A percentile compares a stretch with the other conserved stretches of the same genome.
phyloP scores from a whole-genome alignment of 2,113 vertebrate genomes.

The Periophthalmus modestus region DNA sequence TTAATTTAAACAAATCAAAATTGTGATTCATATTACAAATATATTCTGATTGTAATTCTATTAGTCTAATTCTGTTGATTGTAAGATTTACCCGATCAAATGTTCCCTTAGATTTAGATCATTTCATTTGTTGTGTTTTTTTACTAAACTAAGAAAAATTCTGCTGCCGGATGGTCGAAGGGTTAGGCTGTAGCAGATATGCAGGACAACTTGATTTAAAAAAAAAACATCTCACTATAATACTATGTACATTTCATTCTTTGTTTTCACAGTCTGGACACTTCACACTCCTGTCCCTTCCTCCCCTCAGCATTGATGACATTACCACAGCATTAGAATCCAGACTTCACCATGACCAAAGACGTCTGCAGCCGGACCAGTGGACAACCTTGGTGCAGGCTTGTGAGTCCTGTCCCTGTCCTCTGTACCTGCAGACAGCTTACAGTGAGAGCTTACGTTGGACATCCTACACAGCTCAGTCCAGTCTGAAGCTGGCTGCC shows the following conservation, averaged over 20 bases:
- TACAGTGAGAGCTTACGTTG: constrained; percentile 66
- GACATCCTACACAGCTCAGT: constrained; percentile 60
- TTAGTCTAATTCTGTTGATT: too few relatives aligned
- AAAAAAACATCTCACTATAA: too few relatives aligned
- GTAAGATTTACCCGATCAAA: too few relatives aligned
- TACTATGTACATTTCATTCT: neutral
- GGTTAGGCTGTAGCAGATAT: neutral
- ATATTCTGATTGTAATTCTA: too few relatives aligned
- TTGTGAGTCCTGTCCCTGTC: constrained; percentile 68
- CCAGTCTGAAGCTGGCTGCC: constrained; percentile 45
- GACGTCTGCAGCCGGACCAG: constrained; percentile 60
- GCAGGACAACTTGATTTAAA: neutral
- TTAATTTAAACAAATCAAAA: too few relatives aligned
- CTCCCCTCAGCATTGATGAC: constrained; percentile 59
- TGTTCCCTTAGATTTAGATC: too few relatives aligned
- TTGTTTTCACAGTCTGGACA: constrained; percentile 25
- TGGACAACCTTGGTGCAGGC: constrained; percentile 53
- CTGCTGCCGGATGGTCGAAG: neutral
- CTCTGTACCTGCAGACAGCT: constrained; percentile 64
- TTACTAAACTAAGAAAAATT: too few relatives aligned
- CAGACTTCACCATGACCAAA: constrained; percentile 49
- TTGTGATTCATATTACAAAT: too few relatives aligned
- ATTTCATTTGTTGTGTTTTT: too few relatives aligned
- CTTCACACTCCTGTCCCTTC: constrained; percentile 52
- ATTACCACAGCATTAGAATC: constrained; percentile 49